These are phyloP conservation scores for Lepidurus packardi DNA, from an alignment of 1,140 invertebrate genomes.

Conservation along the genomic window DNA sequence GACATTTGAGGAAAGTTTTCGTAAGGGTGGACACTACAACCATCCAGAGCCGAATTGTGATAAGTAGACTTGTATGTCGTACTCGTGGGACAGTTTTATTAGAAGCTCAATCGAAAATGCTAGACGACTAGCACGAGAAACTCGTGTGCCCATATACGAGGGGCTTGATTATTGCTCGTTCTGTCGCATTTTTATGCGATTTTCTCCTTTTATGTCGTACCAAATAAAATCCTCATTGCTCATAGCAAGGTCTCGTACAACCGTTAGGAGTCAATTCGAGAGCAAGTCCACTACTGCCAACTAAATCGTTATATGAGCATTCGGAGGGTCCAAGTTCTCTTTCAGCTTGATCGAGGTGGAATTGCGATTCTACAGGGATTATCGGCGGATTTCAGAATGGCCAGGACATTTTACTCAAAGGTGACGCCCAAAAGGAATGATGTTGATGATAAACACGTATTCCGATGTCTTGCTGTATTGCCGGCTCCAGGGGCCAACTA, in stretches of 20 bases:
- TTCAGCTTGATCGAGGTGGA: no score
- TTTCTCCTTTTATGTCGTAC: not conserved
- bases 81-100: constrained; percentile 10
- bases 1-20: not conserved
- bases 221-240: not conserved
- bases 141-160: not conserved
- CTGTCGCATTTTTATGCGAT: not conserved
- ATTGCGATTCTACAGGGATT: no score
- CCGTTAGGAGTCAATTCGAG: not conserved
- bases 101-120: not conserved
- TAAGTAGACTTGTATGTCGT: not conserved
- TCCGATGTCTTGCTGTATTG: no score
- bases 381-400: no score
- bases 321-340: no score
- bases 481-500: no score
- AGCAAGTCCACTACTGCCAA: not conserved
- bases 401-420: no score
- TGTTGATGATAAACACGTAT: no score
- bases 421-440: no score
- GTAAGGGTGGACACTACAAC: not conserved
- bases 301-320: no score
- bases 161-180: not conserved
- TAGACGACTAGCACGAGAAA: not conserved
- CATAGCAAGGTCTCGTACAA: not conserved
- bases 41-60: not conserved